Conservation (phyloP, 2,888 invertebrate species). For the Mechanitis mazaeus region DNA sequence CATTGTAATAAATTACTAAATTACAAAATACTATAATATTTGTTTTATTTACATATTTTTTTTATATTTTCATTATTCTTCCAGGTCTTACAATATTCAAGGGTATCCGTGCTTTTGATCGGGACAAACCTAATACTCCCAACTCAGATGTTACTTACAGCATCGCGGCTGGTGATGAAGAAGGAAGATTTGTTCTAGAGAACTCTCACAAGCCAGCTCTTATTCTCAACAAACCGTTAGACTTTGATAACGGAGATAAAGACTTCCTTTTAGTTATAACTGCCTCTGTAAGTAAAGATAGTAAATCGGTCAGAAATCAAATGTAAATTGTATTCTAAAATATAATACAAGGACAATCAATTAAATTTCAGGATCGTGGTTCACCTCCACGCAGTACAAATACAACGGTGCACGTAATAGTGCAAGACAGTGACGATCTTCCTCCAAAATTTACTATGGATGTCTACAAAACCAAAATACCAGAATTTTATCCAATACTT, state of each 20-base stretch:
- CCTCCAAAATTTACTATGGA: conserved; percentile 89
- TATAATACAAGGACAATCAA: neutral
- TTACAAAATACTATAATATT: conserved; percentile 1
- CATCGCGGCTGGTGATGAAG: conserved; percentile 82
- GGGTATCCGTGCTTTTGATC: conserved; percentile 87
- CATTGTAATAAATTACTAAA: neutral
- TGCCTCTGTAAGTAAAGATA: conserved; percentile 78
- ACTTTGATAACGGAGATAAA: conserved; percentile 88
- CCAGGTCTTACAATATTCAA: conserved; percentile 88
- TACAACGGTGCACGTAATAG: conserved; percentile 82
- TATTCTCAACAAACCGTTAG: conserved; percentile 83
- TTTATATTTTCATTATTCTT: conserved; percentile 23
- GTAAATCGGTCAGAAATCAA: neutral
- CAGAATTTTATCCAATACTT: conserved; percentile 88
- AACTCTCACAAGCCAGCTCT: conserved; percentile 86
- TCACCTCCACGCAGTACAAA: conserved; percentile 84
- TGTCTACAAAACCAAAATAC: conserved; percentile 85
- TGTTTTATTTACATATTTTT: neutral
- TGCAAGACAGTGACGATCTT: conserved; percentile 88
- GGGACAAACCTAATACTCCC: conserved; percentile 91
- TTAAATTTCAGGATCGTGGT: conserved; percentile 83
- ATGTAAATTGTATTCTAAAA: neutral
- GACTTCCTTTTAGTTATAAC: conserved; percentile 84
- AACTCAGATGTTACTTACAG: conserved; percentile 91
- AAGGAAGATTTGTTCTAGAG: conserved; percentile 87